phyloP scores from a whole-genome alignment of 2,888 invertebrate species.

The Lasioglossum leucozonium region DNA sequence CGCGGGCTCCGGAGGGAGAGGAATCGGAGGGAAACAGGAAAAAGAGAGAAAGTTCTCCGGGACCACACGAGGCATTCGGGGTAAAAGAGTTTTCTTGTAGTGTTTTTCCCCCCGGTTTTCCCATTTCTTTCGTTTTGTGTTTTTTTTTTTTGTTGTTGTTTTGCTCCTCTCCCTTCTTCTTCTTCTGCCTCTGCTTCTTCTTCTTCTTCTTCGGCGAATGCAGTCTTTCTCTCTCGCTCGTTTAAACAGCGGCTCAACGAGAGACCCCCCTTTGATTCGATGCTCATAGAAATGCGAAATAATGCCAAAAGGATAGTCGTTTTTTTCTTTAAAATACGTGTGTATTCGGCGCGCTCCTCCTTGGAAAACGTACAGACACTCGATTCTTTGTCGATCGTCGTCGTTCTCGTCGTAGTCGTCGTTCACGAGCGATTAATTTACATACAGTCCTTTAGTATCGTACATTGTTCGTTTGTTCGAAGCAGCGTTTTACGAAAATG shows the following conservation, averaged over 20 bases:
- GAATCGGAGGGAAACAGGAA: constrained; percentile 14
- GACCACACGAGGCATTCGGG: constrained; percentile 43
- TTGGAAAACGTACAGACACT: constrained; percentile 1
- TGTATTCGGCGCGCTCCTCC: background rate
- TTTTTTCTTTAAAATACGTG: constrained; percentile 19
- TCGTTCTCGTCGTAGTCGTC: background rate
- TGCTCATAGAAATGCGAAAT: background rate
- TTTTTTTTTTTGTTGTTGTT: too few relatives aligned
- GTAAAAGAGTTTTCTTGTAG: constrained; percentile 55
- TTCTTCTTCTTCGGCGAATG: constrained; percentile 17
- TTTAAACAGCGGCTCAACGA: constrained; percentile 34
- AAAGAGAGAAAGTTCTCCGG: constrained; percentile 40
- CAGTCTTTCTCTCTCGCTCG: background rate
- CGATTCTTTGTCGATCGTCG: background rate
- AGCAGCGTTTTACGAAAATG: background rate
- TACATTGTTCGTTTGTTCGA: background rate
- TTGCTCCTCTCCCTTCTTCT: background rate
- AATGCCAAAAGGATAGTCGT: background rate
- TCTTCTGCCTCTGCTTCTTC: background rate
- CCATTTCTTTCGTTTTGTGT: background rate
- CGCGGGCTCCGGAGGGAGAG: background rate
- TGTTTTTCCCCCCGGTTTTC: constrained; percentile 22
- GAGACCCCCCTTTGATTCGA: constrained; percentile 10
- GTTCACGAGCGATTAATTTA: background rate
- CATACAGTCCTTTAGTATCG: background rate